Evolutionary conservation across 2,113 vertebrate genomes (phyloP), one percentile per base, ranked within the genome.

Genomic region (Stigmatopora nigra): DNA sequence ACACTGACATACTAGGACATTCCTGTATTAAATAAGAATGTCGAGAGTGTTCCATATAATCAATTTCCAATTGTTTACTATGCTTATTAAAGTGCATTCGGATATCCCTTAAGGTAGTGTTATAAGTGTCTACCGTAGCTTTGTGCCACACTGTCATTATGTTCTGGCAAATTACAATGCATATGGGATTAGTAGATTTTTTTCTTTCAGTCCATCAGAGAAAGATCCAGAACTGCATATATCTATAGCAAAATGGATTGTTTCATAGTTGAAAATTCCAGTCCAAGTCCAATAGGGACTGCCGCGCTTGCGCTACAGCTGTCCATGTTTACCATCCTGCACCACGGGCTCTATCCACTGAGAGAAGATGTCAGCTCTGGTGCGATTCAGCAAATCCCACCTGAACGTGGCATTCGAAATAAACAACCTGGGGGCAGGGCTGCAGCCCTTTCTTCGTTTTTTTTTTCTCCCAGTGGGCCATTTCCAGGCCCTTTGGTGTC

Each of bases 261-360:
- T 17, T 16, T 2, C 36, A 5, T 41, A 41, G 49, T 64, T 70
- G 82, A 88, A 93, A 83, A 78, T 91, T 82, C 78, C 75, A 69
- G 91, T 63, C 84, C 77, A 73, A 91, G 89, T 86, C 22, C 93
- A 91, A 49, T 56, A 84, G 88, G 92, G 93, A 82, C 90, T 90
- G 71, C 92, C 88, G 70, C 90, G 92, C 83, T 91, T 89, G 63
- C 93, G 91, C 73, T 94, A 92, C 75, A 82, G 75, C 91, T 93
- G 86, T 90, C 92, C 73, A 92, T 98, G 94, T 96, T 98, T 93
- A 96, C 95, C 72, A 94, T 93, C 75, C 90, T 94, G 86, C 92
- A 92, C 90, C 93, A 92, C 85, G 89, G 94, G 90, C 92, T 92
- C 82, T 94, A 94, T 82, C 94, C 92, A 89, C 83, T 93, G 90